phyloP scores from a whole-genome alignment of 1,140 invertebrate genomes.

The Trichonephila clavata region DNA sequence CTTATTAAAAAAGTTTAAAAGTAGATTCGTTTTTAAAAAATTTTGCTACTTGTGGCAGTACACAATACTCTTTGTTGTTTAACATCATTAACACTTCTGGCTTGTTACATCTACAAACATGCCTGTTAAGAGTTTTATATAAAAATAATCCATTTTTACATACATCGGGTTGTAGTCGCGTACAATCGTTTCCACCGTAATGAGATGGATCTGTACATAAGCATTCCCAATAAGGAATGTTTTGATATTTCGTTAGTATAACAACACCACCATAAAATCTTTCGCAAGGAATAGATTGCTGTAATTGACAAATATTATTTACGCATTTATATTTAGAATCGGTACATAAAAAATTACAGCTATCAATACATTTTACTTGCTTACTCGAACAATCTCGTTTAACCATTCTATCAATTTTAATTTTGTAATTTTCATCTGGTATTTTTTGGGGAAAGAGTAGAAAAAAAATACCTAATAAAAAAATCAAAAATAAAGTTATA shows the following conservation, averaged over 20 bases:
- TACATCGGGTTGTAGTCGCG: neutral
- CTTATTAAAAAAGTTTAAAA: neutral
- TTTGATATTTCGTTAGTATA: neutral
- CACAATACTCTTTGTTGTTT: conserved; percentile 44
- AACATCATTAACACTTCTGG: neutral
- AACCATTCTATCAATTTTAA: neutral
- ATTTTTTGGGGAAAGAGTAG: conserved; percentile 30
- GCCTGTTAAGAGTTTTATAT: conserved; percentile 2
- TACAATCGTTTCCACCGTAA: conserved; percentile 23
- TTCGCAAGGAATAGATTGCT: neutral
- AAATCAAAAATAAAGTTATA: conserved; percentile 48
- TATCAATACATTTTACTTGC: conserved; percentile 34
- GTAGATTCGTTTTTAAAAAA: conserved; percentile 18
- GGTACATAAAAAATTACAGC: conserved; percentile 25
- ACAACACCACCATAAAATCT: neutral
- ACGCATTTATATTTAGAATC: conserved; percentile 31
- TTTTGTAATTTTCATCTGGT: conserved; percentile 1
- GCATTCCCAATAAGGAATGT: conserved; percentile 37
- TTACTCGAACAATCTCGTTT: conserved; percentile 16
- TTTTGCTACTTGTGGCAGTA: neutral
- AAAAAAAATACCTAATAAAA: conserved; percentile 53
- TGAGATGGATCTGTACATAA: conserved; percentile 31
- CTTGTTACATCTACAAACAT: neutral
- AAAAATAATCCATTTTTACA: conserved; percentile 53
- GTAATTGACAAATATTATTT: conserved; percentile 45